A percentile compares a stretch with the other conserved stretches of the same genome.
These are phyloP conservation scores for Drosophila cognata DNA, from an alignment of 2,888 invertebrate species.

Conservation along the genomic window DNA sequence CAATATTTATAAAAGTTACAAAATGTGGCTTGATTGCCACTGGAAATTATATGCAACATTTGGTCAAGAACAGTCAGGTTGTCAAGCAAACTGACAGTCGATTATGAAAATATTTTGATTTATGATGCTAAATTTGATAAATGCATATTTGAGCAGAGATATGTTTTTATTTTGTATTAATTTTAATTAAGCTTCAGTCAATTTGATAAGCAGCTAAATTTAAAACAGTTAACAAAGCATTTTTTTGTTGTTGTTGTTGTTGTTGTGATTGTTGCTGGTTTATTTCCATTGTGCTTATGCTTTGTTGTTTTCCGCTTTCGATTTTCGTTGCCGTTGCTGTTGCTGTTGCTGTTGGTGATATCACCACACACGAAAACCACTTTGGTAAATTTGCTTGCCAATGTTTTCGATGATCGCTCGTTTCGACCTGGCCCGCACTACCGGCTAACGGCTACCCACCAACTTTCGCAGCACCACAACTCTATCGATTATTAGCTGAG, in stretches of 20 bases:
- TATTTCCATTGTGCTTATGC: slow-evolving; percentile 68
- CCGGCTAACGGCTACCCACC: neutral
- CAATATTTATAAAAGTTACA: neutral
- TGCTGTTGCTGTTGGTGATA: slow-evolving; percentile 54
- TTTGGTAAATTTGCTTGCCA: slow-evolving; percentile 53
- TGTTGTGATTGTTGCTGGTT: slow-evolving; percentile 60
- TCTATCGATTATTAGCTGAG: slow-evolving; percentile 28
- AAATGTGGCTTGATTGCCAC: neutral
- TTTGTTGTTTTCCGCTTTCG: slow-evolving; percentile 70
- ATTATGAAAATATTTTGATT: slow-evolving; percentile 31
- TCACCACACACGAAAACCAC: slow-evolving; percentile 49
- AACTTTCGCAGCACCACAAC: slow-evolving; percentile 16
- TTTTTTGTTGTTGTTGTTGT: slow-evolving; percentile 21
- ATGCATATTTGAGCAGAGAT: neutral
- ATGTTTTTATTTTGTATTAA: slow-evolving; percentile 5
- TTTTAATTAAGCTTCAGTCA: slow-evolving; percentile 11
- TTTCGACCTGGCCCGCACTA: neutral
- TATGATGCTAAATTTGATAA: slow-evolving; percentile 25
- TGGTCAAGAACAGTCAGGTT: neutral
- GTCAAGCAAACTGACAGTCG: neutral
- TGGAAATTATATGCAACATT: neutral
- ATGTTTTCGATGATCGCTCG: slow-evolving; percentile 20
- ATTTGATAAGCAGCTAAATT: slow-evolving; percentile 56
- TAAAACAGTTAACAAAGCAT: slow-evolving; percentile 64
- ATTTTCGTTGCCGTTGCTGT: slow-evolving; percentile 21